Percentiles rank a stretch among this genome's conserved stretches.
These are phyloP conservation scores for Melieria omissa DNA, from an alignment of 2,888 invertebrate species.

Conservation along the genomic window DNA sequence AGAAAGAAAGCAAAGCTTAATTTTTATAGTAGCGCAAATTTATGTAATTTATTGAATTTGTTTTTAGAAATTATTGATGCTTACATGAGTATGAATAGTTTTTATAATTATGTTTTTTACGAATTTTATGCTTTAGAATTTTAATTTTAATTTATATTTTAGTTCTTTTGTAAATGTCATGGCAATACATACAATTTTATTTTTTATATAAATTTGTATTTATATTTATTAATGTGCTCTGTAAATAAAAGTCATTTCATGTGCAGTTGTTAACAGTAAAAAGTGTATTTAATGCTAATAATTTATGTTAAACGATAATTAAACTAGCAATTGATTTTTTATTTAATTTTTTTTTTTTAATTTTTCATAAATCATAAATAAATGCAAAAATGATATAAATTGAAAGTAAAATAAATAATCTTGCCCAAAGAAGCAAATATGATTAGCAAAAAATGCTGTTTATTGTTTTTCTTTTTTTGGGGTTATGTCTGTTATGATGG, in stretches of 20 bases:
- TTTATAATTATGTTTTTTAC: neutral
- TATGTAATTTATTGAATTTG: slow-evolving; percentile 11
- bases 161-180: neutral
- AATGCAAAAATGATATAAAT: slow-evolving; percentile 34
- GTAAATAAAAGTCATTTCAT: slow-evolving; percentile 46
- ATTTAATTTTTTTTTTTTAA: slow-evolving; percentile 12
- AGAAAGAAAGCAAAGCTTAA: slow-evolving; percentile 28
- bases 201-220: slow-evolving; percentile 20
- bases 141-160: slow-evolving; percentile 4
- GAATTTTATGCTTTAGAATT: neutral
- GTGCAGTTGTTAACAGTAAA: slow-evolving; percentile 37
- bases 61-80: neutral
- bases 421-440: slow-evolving; percentile 63
- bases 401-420: slow-evolving; percentile 45
- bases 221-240: slow-evolving; percentile 12
- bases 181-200: slow-evolving; percentile 2
- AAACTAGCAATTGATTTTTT: too few relatives aligned
- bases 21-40: slow-evolving; percentile 29
- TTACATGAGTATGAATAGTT: too few relatives aligned
- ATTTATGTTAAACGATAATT: neutral
- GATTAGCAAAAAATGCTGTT: slow-evolving; percentile 47
- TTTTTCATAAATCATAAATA: slow-evolving; percentile 13
- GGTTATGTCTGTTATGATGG: neutral
- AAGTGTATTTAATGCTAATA: slow-evolving; percentile 35
- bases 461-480: neutral